phyloP scores from a whole-genome alignment of 2,888 invertebrate species.

The Elegia similella region DNA sequence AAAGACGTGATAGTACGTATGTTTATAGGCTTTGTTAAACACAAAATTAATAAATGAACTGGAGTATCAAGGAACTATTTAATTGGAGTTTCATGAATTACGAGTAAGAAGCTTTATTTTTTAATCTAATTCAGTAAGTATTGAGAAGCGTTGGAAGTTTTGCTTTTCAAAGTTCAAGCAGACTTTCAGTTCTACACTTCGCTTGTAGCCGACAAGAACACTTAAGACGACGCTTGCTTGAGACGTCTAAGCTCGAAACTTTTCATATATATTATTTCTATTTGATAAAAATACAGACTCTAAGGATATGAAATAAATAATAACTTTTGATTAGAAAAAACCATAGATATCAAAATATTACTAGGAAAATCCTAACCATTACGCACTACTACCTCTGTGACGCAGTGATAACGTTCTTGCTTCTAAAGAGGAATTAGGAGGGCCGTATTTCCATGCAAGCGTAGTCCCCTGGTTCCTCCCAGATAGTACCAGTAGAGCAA shows the following conservation, averaged over 20 bases:
- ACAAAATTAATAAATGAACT: too few species aligned
- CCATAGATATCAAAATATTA: too few species aligned
- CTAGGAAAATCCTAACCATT: too few species aligned
- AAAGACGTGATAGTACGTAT: too few species aligned
- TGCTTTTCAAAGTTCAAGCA: neutral
- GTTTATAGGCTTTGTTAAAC: too few species aligned
- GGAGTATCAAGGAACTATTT: neutral
- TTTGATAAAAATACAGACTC: neutral
- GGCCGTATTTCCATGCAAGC: too few species aligned
- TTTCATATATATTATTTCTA: neutral
- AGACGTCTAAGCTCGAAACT: neutral
- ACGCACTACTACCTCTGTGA: too few species aligned
- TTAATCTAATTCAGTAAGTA: constrained; percentile 1
- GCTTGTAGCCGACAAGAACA: neutral
- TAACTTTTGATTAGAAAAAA: neutral
- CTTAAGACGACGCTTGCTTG: neutral
- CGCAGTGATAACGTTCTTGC: too few species aligned
- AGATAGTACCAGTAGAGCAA: too few species aligned
- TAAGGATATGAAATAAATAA: too few species aligned
- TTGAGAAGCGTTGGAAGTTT: neutral
- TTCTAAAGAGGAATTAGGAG: too few species aligned
- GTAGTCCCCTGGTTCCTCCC: too few species aligned
- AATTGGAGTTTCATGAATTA: constrained; percentile 4
- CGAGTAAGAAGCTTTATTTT: neutral
- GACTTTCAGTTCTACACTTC: neutral